These are phyloP conservation scores for Gonatopus flavifemur DNA, from an alignment of 1,140 invertebrate genomes.

Conservation along the genomic window DNA sequence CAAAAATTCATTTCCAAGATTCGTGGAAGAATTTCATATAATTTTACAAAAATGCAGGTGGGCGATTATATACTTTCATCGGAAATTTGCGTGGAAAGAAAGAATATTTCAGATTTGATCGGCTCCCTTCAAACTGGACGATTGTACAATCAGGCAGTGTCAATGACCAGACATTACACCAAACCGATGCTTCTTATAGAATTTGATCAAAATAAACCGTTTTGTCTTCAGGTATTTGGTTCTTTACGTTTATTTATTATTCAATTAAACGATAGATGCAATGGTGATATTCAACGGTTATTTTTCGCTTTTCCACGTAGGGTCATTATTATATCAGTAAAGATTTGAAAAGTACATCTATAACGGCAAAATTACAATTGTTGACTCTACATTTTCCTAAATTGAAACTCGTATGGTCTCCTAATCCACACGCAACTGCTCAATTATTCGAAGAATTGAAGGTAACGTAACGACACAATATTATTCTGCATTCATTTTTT, in stretches of 20 bases:
- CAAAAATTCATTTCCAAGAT: too few species aligned
- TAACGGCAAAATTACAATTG: constrained; percentile 84
- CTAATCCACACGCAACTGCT: constrained; percentile 90
- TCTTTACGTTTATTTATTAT: constrained; percentile 1
- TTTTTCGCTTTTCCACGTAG: constrained; percentile 52
- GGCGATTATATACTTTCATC: constrained; percentile 98
- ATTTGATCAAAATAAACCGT: constrained; percentile 93
- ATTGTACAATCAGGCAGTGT: constrained; percentile 90
- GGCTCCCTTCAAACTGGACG: constrained; percentile 93
- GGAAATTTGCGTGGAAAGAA: constrained; percentile 95
- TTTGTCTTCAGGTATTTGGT: constrained; percentile 75
- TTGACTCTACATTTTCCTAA: constrained; percentile 93
- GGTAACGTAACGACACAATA: constrained; percentile 41
- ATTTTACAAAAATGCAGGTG: constrained; percentile 62
- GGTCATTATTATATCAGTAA: constrained; percentile 77
- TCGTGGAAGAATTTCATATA: background rate
- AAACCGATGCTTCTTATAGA: constrained; percentile 94
- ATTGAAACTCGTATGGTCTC: constrained; percentile 92
- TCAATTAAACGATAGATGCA: background rate
- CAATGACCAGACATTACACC: constrained; percentile 86
- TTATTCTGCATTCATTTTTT: constrained; percentile 1
- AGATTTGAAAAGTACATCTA: constrained; percentile 74
- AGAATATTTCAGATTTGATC: constrained; percentile 96
- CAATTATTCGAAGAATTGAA: constrained; percentile 92
- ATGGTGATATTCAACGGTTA: background rate